Evolutionary conservation across 2,113 vertebrate genomes (phyloP).

Genomic region (Apteryx mantelli): DNA sequence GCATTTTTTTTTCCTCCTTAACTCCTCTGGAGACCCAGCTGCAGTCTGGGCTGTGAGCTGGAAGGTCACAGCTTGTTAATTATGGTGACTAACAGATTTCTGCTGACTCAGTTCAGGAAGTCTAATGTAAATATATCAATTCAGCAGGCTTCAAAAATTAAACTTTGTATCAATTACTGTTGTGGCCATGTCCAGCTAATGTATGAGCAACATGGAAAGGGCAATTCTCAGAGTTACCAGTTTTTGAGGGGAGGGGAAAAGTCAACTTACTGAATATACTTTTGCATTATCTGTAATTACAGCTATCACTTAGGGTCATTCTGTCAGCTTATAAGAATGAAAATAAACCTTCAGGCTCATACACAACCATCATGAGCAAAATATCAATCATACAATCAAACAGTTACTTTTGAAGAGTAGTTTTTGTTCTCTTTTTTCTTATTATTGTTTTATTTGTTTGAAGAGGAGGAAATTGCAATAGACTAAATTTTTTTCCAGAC

Average conservation of each 20-base stretch:
- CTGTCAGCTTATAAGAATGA: not conserved
- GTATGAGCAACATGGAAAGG: not conserved
- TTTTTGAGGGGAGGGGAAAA: not conserved
- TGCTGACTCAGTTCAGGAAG: not conserved
- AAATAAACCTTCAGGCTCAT: not conserved
- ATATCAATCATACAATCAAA: not conserved
- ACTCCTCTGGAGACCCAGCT: not conserved
- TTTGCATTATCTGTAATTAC: not conserved
- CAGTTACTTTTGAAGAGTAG: not conserved
- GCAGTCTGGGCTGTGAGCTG: not conserved
- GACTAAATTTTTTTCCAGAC: not conserved
- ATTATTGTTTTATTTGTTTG: not conserved
- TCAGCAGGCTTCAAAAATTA: constrained; percentile 1
- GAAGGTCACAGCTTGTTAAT: not conserved
- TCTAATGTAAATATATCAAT: not conserved
- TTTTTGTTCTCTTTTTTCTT: not conserved
- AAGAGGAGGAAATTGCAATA: not conserved
- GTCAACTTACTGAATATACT: not conserved
- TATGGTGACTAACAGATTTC: not conserved
- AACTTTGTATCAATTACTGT: not conserved
- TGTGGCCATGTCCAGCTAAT: not conserved
- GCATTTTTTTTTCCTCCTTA: not conserved
- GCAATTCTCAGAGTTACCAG: not conserved
- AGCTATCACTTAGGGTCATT: not conserved
- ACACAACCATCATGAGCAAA: not conserved